Base-by-base conservation (phyloP, 2,113 vertebrate species). In the Trichechus manatus region DNA sequence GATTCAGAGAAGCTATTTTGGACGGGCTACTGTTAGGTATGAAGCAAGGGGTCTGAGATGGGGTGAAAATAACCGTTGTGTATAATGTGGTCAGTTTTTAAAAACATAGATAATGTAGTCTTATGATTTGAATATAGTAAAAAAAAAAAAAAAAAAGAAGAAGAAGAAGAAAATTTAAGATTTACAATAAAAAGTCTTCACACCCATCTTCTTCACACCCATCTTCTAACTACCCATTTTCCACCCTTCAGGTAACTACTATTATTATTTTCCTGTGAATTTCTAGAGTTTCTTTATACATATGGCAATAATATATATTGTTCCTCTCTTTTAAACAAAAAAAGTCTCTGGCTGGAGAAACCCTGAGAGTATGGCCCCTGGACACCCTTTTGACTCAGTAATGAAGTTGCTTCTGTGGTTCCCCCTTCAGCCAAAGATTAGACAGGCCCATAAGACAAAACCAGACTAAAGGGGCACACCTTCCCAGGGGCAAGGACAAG, bases 211-310 rank as follows among this genome's bases (percentile, higher is more conserved):
- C 50, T 70, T 90, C 66, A 50, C 53, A 85, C 19, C 4, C 83
- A 17, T 72, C 61, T 91, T 70, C 47, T 68, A 66, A 19, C 20
- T 44, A 50, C 42, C 44, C 89, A n/a, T 31, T 89, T 92, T 89
- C 75, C n/a, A 17, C 44, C 23, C 53, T 29, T 33, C 44, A 84
- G 31, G 22, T 39, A 93, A 84, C 82, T 85, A 39, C 63, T 92
- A 44, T n/a, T 64, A 39, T 22, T 95, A 72, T 84, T 87, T 91
- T 72, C 53, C 36, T 94, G 19, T 89, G n/a, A 86, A 64, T 91
- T 93, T 13, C 10, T 72, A 70, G 78, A 93, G 42, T 93, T 74
- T 89, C 87, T 44, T 47, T 47, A 75, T 77, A 59, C 9, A 19
- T n/a, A 27, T 61, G 44, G 59, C 64, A 68, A 68, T 64, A 47